These are phyloP conservation scores for Gallinago media DNA, from an alignment of 2,113 vertebrate species.

Conservation along the genomic window DNA sequence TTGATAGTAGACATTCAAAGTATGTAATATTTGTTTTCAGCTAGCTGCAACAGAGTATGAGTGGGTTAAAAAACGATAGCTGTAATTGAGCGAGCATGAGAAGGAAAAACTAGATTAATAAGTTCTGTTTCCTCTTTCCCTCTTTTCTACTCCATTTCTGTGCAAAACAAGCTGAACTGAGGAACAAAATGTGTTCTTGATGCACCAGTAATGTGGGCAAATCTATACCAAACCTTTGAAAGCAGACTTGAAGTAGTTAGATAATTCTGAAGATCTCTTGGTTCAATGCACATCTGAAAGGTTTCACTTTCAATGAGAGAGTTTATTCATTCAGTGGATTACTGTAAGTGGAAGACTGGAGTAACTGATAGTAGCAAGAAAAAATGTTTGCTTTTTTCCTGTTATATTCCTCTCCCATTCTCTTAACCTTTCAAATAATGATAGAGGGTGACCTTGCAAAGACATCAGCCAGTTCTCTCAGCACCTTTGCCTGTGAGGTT, in stretches of 20 bases:
- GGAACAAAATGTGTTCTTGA: background rate
- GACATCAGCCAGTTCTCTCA: background rate
- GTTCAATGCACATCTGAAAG: background rate
- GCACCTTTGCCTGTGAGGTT: background rate
- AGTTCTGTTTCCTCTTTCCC: background rate
- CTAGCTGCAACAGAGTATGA: background rate
- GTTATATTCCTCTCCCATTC: background rate
- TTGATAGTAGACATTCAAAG: background rate
- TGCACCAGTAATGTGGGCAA: background rate
- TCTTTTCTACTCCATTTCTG: background rate
- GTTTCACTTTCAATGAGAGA: background rate
- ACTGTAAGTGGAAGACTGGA: background rate
- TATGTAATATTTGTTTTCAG: background rate
- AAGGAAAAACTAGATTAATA: background rate
- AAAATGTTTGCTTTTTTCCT: background rate
- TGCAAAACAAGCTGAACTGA: background rate
- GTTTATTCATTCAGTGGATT: background rate
- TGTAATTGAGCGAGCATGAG: background rate
- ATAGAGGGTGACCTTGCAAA: background rate
- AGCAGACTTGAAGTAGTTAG: background rate
- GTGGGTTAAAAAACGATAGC: background rate
- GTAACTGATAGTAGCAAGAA: background rate
- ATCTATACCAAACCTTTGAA: background rate
- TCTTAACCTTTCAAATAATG: background rate
- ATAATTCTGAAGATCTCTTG: background rate